Evolutionary conservation across 2,888 invertebrate genomes (phyloP), one percentile per base, ranked within the genome.

Genomic region (Polydrusus cervinus): DNA sequence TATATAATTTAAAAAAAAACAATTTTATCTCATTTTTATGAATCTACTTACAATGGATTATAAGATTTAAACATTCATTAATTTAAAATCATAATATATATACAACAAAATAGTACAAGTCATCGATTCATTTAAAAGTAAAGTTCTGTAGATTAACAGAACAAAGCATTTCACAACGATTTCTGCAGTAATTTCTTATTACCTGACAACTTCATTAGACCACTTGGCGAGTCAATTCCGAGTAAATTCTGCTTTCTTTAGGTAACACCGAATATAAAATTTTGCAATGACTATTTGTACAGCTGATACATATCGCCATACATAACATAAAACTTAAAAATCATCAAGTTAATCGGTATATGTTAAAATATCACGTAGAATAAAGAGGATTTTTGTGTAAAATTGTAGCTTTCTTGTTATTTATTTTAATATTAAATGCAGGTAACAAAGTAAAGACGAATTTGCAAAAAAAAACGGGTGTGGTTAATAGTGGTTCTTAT

Each of bases 381-480:
- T 65, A 16, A 49, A 51, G 18, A 51, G 65, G 51, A 51, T 51
- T 65, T 65, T 65, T 65, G 65, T 65, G 65, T 65, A 51, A 51
- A 65, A 38, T 51, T 18, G n/a, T n/a, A 30, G 40, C 62, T 62
- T 62, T 47, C 47, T 45, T 62, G 62, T 45, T 45, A 25, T 45
- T 62, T 45, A 60, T 55, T 34, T 34, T 34, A 38, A 55, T 55
- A 14, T 57, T 18, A 53, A 53, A 13, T 25, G 30, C 30, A 14
- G 14, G 6, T 55, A 34, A 55, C n/a, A 34, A 55, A 55, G 30
- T 14, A 16, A n/a, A 34, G 34, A 34, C 30, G 3, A 30, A 30
- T 30, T 30, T 30, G 30, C 30, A 30, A 30, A 30, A 30, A 30
- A 30, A 30, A n/a, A n/a, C n/a, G 30, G 30, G 30, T 30, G 30